phyloP scores from a whole-genome alignment of 2,888 invertebrate genomes.

The Aleiodes leptofemur region DNA sequence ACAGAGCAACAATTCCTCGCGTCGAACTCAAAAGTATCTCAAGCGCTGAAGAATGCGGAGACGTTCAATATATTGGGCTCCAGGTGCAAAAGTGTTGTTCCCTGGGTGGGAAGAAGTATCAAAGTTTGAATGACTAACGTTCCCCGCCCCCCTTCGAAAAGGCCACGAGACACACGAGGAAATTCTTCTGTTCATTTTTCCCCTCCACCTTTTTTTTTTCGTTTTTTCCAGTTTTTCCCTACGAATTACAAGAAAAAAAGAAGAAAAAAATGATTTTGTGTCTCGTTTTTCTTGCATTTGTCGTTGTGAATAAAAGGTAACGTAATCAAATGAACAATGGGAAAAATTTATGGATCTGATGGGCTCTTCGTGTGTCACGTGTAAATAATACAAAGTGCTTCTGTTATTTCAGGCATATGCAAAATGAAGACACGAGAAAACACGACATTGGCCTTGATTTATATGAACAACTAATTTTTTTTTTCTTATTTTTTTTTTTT shows the following conservation, averaged over 20 bases:
- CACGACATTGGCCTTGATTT: too few relatives aligned
- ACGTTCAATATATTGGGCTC: constrained; percentile 42
- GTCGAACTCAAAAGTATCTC: constrained; percentile 13
- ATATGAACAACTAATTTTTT: too few relatives aligned
- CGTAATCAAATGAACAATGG: too few relatives aligned
- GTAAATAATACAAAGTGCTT: too few relatives aligned
- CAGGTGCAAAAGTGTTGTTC: constrained; percentile 6
- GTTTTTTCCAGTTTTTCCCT: constrained; percentile 1
- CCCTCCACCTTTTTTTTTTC: constrained; percentile 3
- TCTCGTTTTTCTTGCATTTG: not conserved
- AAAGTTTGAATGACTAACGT: constrained; percentile 32
- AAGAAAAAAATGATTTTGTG: not conserved
- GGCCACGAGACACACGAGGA: constrained; percentile 17
- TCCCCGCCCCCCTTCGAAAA: constrained; percentile 19
- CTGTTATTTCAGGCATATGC: too few relatives aligned
- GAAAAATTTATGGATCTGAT: too few relatives aligned
- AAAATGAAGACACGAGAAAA: too few relatives aligned
- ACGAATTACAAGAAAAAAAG: too few relatives aligned
- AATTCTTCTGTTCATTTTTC: constrained; percentile 17
- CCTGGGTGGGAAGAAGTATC: constrained; percentile 24
- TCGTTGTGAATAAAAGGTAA: too few relatives aligned
- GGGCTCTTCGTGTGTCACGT: too few relatives aligned
- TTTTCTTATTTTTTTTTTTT: too few relatives aligned
- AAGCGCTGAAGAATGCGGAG: not conserved
- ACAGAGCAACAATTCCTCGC: too few relatives aligned